A percentile compares a stretch with the other conserved stretches of the same genome.
Conservation (phyloP, 2,888 invertebrate species). For the Artemia sinica region DNA sequence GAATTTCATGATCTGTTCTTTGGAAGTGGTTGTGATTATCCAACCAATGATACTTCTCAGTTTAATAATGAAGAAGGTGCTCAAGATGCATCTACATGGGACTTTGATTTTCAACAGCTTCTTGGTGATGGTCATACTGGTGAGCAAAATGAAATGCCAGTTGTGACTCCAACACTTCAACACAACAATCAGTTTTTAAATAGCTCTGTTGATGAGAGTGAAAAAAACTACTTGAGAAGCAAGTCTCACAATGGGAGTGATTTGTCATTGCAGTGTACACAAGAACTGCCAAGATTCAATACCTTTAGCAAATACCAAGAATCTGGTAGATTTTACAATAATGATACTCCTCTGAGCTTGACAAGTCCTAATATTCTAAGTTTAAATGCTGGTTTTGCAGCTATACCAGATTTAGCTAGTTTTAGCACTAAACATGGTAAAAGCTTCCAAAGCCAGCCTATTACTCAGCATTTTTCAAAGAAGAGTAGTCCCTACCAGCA, state of each 20-base stretch:
- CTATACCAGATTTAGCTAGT: background rate
- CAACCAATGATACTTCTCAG: background rate
- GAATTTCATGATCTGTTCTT: constrained; percentile 10
- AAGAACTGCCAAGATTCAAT: constrained; percentile 3
- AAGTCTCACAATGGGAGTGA: background rate
- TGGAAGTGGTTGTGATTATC: background rate
- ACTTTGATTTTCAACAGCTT: background rate
- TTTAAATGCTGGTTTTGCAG: background rate
- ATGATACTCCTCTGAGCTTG: no score
- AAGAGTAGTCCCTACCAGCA: background rate
- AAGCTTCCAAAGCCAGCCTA: background rate
- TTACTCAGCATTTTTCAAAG: background rate
- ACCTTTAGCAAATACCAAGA: background rate
- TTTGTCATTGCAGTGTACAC: background rate
- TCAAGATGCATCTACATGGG: background rate
- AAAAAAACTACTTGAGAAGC: background rate
- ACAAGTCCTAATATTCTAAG: background rate
- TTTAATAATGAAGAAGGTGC: background rate
- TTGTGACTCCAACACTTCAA: background rate
- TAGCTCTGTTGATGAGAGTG: no score
- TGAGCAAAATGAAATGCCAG: background rate
- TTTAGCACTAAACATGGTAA: no score
- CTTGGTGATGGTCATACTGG: background rate
- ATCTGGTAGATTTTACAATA: background rate
- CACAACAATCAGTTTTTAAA: background rate